These are phyloP conservation scores for Amorpha juglandis DNA, from an alignment of 2,888 invertebrate species.

Conservation along the genomic window DNA sequence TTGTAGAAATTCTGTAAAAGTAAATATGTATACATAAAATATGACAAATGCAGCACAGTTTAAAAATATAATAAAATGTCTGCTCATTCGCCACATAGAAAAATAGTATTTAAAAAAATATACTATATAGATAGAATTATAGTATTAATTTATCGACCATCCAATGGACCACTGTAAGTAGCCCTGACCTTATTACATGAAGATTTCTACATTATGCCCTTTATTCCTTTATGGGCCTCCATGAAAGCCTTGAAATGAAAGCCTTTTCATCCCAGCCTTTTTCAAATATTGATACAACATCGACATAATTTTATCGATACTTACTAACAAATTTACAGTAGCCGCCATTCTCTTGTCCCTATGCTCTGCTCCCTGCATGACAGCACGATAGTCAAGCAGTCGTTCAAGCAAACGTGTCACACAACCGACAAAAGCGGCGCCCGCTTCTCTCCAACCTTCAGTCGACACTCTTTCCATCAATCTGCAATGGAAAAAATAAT, in stretches of 20 bases:
- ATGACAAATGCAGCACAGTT: background rate
- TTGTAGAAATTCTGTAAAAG: constrained; percentile 94
- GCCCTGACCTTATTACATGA: too few relatives aligned
- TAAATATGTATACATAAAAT: background rate
- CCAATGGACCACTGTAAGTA: too few relatives aligned
- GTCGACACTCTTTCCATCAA: constrained; percentile 93
- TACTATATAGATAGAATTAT: too few relatives aligned
- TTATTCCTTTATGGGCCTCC: too few relatives aligned
- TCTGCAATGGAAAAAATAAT: constrained; percentile 68
- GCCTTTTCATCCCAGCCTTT: too few relatives aligned
- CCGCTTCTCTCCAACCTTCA: constrained; percentile 95
- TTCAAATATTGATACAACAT: too few relatives aligned
- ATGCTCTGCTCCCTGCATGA: constrained; percentile 97
- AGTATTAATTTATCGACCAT: too few relatives aligned
- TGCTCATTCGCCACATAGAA: too few relatives aligned
- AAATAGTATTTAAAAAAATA: too few relatives aligned
- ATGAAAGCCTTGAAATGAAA: too few relatives aligned
- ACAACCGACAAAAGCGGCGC: constrained; percentile 95
- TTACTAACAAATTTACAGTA: constrained; percentile 95
- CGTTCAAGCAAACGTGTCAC: constrained; percentile 94
- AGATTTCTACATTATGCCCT: too few relatives aligned
- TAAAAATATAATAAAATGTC: too few relatives aligned
- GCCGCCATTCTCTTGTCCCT: constrained; percentile 98
- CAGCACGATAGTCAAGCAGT: constrained; percentile 96
- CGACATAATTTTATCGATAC: constrained; percentile 39